These are phyloP conservation scores for Hirundo rustica DNA, from an alignment of 2,797 vertebrate genomes.

Conservation along the genomic window DNA sequence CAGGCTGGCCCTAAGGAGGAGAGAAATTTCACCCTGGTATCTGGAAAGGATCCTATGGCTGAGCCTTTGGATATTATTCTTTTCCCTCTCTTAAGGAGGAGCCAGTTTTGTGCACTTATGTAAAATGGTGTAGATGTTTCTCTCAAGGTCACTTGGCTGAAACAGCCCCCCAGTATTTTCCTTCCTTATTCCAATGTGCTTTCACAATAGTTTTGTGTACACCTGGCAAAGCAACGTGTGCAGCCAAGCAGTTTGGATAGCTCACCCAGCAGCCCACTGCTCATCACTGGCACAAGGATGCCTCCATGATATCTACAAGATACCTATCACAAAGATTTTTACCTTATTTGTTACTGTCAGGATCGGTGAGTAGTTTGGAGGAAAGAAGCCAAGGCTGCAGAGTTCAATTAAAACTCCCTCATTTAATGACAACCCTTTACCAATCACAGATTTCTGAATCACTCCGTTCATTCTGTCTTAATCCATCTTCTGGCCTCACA, in stretches of 20 bases:
- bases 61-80: not conserved
- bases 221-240: accelerated
- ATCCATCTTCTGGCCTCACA: not conserved
- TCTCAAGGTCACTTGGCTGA: not conserved
- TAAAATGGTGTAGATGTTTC: not conserved
- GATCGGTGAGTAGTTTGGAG: not conserved
- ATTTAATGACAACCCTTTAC: not conserved
- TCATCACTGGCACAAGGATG: not conserved
- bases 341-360: not conserved
- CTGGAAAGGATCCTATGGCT: not conserved
- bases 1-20: not conserved
- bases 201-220: not conserved
- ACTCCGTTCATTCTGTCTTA: not conserved
- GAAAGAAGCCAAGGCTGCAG: not conserved
- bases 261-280: not conserved
- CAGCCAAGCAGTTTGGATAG: not conserved
- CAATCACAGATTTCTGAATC: not conserved
- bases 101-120: not conserved
- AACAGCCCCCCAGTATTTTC: not conserved
- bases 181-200: not conserved
- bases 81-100: not conserved
- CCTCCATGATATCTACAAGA: not conserved
- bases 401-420: not conserved
- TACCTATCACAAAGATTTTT: not conserved
- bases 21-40: not conserved